Evolutionary conservation across 1,140 invertebrate genomes (phyloP).

Genomic region (Papilio machaon): DNA sequence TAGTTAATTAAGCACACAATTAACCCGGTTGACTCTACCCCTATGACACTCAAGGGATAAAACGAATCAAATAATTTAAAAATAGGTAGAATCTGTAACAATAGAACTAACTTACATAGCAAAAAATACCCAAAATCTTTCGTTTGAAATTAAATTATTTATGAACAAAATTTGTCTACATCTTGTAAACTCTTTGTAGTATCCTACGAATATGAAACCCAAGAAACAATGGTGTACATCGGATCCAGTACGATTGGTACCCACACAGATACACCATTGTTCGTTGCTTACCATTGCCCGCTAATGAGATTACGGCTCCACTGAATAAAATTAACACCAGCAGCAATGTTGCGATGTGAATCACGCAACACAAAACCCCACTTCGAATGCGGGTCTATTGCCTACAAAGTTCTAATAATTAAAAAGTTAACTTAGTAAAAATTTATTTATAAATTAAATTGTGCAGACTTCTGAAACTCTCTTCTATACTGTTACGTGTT

Average conservation of each 20-base stretch:
- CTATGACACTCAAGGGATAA: not conserved
- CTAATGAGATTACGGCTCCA: conserved; percentile 37
- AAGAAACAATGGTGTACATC: conserved; percentile 5
- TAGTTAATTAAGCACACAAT: too few species aligned
- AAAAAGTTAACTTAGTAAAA: not conserved
- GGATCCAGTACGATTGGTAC: not conserved
- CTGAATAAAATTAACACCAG: conserved; percentile 36
- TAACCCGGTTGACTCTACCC: not conserved
- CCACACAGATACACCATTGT: conserved; percentile 26
- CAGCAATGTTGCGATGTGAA: conserved; percentile 35
- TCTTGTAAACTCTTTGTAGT: not conserved
- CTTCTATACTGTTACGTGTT: too few species aligned
- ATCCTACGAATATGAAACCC: not conserved
- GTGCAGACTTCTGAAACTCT: too few species aligned
- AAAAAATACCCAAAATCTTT: not conserved
- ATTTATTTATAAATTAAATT: not conserved
- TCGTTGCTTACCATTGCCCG: conserved; percentile 25
- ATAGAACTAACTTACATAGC: not conserved
- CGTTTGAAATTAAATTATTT: not conserved
- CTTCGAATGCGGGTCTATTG: not conserved
- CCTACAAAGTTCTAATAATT: conserved; percentile 6
- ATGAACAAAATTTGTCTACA: not conserved
- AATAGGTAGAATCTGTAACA: not conserved
- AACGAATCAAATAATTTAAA: not conserved
- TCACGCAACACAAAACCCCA: conserved; percentile 10